Percentiles rank a stretch among this genome's conserved stretches.
Conservation (phyloP, 2,797 vertebrate genomes). For the Pseudocheirus occidentalis region DNA sequence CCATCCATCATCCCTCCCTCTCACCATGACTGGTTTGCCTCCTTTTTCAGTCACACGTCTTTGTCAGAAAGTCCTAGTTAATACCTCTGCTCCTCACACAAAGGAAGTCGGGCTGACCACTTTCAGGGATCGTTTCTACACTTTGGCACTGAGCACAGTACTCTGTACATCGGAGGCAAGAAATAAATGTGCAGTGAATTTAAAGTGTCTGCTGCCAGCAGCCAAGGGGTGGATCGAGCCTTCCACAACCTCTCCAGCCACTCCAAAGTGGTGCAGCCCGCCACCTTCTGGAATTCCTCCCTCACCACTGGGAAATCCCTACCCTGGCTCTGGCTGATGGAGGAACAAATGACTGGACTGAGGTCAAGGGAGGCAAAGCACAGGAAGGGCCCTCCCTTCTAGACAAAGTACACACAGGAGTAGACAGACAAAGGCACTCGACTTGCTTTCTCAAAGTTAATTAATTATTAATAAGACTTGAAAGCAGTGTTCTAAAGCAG, state of each 20-base stretch:
- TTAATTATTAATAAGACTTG: not conserved
- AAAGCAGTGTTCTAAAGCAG: not conserved
- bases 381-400: not conserved
- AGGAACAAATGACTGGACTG: not conserved
- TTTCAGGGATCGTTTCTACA: not conserved
- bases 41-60: not conserved
- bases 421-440: accelerated
- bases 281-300: not conserved
- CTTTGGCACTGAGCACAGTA: not conserved
- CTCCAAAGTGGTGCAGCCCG: not conserved
- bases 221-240: not conserved
- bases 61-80: not conserved
- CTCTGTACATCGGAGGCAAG: not conserved
- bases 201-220: not conserved
- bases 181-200: not conserved
- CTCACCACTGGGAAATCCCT: not conserved
- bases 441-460: not conserved
- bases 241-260: not conserved
- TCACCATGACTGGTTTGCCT: not conserved
- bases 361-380: constrained; percentile 9
- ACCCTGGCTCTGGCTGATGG: not conserved
- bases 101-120: not conserved
- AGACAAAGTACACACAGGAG: not conserved
- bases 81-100: not conserved
- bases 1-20: not conserved